Conservation (phyloP, 2,113 vertebrate species). For the Lophius piscatorius region DNA sequence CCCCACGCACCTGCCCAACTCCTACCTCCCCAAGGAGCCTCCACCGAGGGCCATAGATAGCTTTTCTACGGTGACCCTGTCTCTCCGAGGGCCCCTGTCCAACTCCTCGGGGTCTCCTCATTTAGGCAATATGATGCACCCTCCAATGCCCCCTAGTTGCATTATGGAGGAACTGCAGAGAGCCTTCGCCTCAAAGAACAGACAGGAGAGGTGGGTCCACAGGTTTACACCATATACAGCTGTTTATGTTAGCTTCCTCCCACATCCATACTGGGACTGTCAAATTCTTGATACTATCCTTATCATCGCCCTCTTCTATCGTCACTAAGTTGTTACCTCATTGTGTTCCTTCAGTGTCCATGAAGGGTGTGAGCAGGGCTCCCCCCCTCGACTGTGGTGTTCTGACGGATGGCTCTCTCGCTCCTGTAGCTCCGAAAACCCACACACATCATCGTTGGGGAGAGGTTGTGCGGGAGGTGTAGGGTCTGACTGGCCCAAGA, state of each 20-base stretch:
- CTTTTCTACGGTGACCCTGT: conserved; percentile 67
- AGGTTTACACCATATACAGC: neutral
- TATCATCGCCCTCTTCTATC: neutral
- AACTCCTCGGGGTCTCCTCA: conserved; percentile 90
- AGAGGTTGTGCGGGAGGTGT: conserved; percentile 50
- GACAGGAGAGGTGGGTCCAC: conserved; percentile 89
- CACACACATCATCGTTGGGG: conserved; percentile 43
- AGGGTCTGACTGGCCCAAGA: conserved; percentile 74
- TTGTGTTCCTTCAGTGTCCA: conserved; percentile 82
- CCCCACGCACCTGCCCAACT: conserved; percentile 80
- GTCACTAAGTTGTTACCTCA: neutral
- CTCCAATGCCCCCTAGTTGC: conserved; percentile 93
- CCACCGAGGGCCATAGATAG: conserved; percentile 82
- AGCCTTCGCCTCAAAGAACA: conserved; percentile 94
- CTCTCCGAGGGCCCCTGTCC: conserved; percentile 83
- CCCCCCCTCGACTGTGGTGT: conserved; percentile 85
- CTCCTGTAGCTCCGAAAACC: conserved; percentile 87
- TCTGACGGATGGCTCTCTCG: conserved; percentile 84
- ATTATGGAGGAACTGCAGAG: conserved; percentile 98
- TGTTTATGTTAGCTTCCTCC: neutral
- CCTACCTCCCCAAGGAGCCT: conserved; percentile 81
- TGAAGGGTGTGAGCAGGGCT: conserved; percentile 84
- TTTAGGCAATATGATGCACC: conserved; percentile 87
- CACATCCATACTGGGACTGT: no score
- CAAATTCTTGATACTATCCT: neutral